Percentiles rank a stretch among this genome's conserved stretches.
Conservation (phyloP, 2,113 vertebrate species). For the Peromyscus leucopus region DNA sequence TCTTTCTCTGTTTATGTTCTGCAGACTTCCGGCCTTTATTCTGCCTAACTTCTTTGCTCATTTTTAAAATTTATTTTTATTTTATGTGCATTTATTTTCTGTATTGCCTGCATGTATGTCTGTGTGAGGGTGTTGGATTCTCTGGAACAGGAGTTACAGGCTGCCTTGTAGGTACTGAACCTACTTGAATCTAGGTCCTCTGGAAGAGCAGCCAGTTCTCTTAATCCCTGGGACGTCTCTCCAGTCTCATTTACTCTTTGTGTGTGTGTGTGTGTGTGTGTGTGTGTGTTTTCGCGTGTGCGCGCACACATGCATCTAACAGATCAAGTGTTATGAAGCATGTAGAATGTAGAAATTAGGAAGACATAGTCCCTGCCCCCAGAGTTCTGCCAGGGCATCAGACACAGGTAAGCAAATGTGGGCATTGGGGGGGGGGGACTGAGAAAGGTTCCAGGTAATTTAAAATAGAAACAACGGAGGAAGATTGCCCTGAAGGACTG, state of each 20-base stretch:
- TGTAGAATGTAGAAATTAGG: neutral
- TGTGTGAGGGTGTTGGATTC: no score
- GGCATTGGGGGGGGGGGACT: neutral
- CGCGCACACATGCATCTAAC: neutral
- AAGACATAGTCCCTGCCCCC: neutral
- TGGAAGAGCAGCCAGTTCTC: no score
- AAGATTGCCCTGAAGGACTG: neutral
- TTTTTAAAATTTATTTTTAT: no score
- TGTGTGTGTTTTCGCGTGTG: rapidly evolving
- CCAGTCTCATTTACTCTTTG: neutral
- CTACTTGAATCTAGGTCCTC: no score
- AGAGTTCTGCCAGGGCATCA: neutral
- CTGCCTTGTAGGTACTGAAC: no score
- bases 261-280: no score
- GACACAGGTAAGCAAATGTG: neutral
- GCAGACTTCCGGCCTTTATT: neutral
- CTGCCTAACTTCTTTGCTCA: neutral
- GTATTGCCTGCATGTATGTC: no score
- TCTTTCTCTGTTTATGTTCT: neutral
- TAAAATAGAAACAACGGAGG: neutral
- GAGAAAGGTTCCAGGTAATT: neutral
- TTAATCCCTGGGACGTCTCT: neutral
- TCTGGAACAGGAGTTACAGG: no score
- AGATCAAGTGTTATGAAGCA: slow-evolving; percentile 14
- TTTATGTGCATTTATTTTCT: no score